Conservation (phyloP, 2,797 vertebrate genomes). For the Hemitrygon akajei region DNA sequence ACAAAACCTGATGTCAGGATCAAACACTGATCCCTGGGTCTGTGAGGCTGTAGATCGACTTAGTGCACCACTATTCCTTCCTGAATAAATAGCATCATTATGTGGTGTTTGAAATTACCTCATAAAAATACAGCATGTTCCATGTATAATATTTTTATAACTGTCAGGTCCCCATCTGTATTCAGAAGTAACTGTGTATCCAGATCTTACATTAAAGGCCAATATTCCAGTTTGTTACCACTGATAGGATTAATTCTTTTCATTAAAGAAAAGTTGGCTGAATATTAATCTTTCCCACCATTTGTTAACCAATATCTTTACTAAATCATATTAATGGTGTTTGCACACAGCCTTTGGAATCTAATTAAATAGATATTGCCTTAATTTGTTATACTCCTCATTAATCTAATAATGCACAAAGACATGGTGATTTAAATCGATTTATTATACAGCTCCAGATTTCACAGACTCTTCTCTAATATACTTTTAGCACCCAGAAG, state of each 20-base stretch:
- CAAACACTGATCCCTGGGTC: too few species aligned
- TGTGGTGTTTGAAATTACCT: background rate
- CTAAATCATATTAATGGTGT: background rate
- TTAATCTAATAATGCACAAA: background rate
- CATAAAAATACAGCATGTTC: background rate
- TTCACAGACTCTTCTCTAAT: background rate
- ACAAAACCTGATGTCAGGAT: too few species aligned
- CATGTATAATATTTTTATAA: background rate
- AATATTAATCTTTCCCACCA: too few species aligned
- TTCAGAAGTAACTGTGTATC: background rate
- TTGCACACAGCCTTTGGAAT: background rate
- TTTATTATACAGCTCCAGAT: background rate
- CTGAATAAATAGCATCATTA: background rate
- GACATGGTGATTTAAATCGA: background rate
- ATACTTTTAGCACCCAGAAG: background rate
- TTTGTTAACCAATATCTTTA: too few species aligned
- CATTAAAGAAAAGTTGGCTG: too few species aligned
- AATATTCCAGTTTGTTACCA: too few species aligned
- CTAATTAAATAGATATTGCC: background rate
- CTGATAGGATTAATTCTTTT: too few species aligned
- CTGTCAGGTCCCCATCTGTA: background rate
- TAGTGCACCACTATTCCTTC: too few species aligned
- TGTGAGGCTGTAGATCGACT: too few species aligned
- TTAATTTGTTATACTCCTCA: background rate
- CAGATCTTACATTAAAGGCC: too few species aligned